These are phyloP conservation scores for Conistra vaccinii DNA, from an alignment of 2,888 invertebrate genomes.

Conservation along the genomic window DNA sequence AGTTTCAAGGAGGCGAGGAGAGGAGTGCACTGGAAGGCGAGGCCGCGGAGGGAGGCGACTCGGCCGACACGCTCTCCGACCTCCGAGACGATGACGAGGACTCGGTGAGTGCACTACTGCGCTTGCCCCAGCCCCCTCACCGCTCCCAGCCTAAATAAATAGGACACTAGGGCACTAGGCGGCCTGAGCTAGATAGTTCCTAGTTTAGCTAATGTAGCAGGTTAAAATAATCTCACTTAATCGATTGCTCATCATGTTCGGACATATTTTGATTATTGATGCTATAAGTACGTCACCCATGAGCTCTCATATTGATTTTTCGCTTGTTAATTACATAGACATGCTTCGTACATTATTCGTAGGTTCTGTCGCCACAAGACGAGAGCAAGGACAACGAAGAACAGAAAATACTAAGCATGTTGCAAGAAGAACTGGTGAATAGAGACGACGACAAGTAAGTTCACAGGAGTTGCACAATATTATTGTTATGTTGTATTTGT, in stretches of 20 bases:
- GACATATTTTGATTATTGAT: slow-evolving; percentile 54
- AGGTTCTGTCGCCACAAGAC: slow-evolving; percentile 88
- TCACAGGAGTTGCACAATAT: slow-evolving; percentile 60
- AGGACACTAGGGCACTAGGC: slow-evolving; percentile 85
- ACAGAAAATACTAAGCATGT: slow-evolving; percentile 93
- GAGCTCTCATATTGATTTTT: slow-evolving; percentile 77
- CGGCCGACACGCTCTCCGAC: slow-evolving; percentile 86
- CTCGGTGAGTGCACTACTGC: slow-evolving; percentile 92
- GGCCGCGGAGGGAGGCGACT: slow-evolving; percentile 78
- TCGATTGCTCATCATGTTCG: slow-evolving; percentile 64
- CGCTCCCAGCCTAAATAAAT: slow-evolving; percentile 76
- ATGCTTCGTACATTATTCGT: slow-evolving; percentile 86
- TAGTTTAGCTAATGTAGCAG: slow-evolving; percentile 71
- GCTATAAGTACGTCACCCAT: slow-evolving; percentile 59
- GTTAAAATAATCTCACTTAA: slow-evolving; percentile 69
- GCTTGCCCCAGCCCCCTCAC: slow-evolving; percentile 56
- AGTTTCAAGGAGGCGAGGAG: slow-evolving; percentile 85
- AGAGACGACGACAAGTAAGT: slow-evolving; percentile 95
- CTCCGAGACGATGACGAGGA: slow-evolving; percentile 91
- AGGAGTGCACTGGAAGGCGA: slow-evolving; percentile 79
- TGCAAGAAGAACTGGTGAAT: slow-evolving; percentile 96
- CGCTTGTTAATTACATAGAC: slow-evolving; percentile 84
- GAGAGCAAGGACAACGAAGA: slow-evolving; percentile 91
- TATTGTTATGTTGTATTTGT: slow-evolving; percentile 43
- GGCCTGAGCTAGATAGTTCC: slow-evolving; percentile 75